Percentiles rank a stretch among this genome's conserved stretches.
phyloP scores from a whole-genome alignment of 2,888 invertebrate genomes.

The Dolomedes plantarius region DNA sequence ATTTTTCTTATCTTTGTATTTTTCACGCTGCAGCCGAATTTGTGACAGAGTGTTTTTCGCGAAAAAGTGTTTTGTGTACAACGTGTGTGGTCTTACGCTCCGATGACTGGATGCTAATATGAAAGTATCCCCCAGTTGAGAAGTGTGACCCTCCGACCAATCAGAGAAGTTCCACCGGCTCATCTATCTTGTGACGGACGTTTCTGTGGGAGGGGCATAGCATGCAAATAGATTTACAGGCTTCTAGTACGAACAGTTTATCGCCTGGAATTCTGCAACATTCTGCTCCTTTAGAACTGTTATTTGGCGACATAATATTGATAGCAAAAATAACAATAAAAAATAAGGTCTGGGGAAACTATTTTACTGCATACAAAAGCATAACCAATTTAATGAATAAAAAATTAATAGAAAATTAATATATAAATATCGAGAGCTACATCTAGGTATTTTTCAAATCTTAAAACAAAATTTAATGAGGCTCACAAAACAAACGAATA shows the following conservation, averaged over 20 bases:
- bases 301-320: too few relatives aligned
- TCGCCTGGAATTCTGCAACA: not conserved
- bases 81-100: constrained; percentile 77
- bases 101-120: constrained; percentile 77
- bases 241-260: not conserved
- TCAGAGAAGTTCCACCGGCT: constrained; percentile 27
- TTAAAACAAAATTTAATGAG: too few relatives aligned
- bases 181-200: constrained; percentile 52
- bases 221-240: constrained; percentile 44
- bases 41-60: constrained; percentile 54
- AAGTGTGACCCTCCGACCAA: constrained; percentile 47
- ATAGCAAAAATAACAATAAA: too few relatives aligned
- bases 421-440: too few relatives aligned
- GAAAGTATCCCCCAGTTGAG: constrained; percentile 55
- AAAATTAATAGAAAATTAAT: too few relatives aligned
- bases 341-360: too few relatives aligned
- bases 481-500: too few relatives aligned
- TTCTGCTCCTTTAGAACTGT: too few relatives aligned
- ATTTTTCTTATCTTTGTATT: constrained; percentile 14
- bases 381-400: too few relatives aligned
- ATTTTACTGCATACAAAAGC: too few relatives aligned
- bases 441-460: too few relatives aligned
- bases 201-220: constrained; percentile 58
- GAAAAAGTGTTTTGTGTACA: constrained; percentile 52
- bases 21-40: constrained; percentile 47